Base-by-base conservation (phyloP, 2,888 invertebrate genomes). In the Chloroclysta siterata region DNA sequence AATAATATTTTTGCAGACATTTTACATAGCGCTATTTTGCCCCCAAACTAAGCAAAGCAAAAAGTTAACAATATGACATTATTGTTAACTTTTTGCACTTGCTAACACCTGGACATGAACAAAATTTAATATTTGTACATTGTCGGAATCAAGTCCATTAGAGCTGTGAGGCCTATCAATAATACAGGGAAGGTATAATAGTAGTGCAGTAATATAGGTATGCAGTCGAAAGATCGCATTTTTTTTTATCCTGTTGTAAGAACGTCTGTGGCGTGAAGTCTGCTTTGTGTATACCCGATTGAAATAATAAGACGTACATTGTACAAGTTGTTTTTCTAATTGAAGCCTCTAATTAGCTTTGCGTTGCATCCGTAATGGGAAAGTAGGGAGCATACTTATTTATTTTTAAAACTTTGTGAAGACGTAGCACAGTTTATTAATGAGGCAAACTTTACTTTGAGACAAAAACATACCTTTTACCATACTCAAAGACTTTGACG, bases 271-370 rank as follows among this genome's bases (percentile, higher is more conserved):
- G 44, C n/a, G 11, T 46, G 13, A 55, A 63, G 63, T 68, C 85
- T 85, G 84, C 73, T 84, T 82, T 80, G 79, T 80, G 79, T 83
- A 80, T 76, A 80, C 72, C 78, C 72, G 73, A 79, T 79, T 79
- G 76, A 79, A 82, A 77, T 81, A 76, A 78, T 79, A 77, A 74
- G 70, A 74, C 74, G 69, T 71, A 60, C 59, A 60, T 58, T 62
- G 59, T 58, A 41, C 50, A 56, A 56, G 55, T 54, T 60, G 53
- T 71, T 70, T 71, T 71, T 67, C 44, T 63, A 60, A 54, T 56
- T 48, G 10, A 63, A 70, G 33, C 44, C 28, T 29, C 53, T 65
- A 60, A 65, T 64, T 64, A 56, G 29, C 52, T 55, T 28, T 29
- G 22, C 53, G 3, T 17, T 46, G 51, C 42, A 10, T 14, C 11